Percentiles rank a stretch among this genome's conserved stretches.
Evolutionary conservation across 2,797 vertebrate genomes (phyloP).

Genomic region (Rhinatrema bivittatum): DNA sequence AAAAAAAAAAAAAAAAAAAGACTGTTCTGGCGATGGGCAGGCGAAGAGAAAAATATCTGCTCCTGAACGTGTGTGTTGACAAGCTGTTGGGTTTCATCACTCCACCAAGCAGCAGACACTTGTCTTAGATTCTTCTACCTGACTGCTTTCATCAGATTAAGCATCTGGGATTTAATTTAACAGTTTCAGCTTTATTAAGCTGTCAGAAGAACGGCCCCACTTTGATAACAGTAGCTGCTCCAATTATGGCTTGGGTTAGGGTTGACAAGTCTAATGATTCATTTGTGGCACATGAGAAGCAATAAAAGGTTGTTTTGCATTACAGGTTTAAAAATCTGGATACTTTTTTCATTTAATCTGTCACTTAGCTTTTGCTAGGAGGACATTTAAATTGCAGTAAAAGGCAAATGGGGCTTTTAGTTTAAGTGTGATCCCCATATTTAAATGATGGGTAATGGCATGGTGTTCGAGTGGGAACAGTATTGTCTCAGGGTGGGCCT

Average conservation of each 20-base stretch:
- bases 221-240: constrained; percentile 69
- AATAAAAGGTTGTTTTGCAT: constrained; percentile 62
- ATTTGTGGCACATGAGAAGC: constrained; percentile 53
- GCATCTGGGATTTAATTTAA: constrained; percentile 70
- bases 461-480: constrained; percentile 44
- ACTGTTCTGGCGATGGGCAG: constrained; percentile 22
- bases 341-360: constrained; percentile 63
- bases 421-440: constrained; percentile 62
- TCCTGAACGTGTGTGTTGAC: constrained; percentile 38
- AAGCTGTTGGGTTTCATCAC: constrained; percentile 40
- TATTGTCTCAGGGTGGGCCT: constrained; percentile 53
- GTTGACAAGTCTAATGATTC: constrained; percentile 74
- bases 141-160: constrained; percentile 58
- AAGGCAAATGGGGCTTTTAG: constrained; percentile 57
- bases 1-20: no score
- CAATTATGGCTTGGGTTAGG: constrained; percentile 69
- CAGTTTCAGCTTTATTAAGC: constrained; percentile 70
- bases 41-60: constrained; percentile 7
- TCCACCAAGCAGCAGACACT: constrained; percentile 40
- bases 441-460: constrained; percentile 58
- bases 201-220: constrained; percentile 55
- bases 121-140: constrained; percentile 44
- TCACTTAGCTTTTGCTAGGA: constrained; percentile 62
- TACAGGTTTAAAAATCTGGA: constrained; percentile 55
- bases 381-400: constrained; percentile 60